Conservation (phyloP, 2,888 invertebrate species). For the Mesoligia furuncula region DNA sequence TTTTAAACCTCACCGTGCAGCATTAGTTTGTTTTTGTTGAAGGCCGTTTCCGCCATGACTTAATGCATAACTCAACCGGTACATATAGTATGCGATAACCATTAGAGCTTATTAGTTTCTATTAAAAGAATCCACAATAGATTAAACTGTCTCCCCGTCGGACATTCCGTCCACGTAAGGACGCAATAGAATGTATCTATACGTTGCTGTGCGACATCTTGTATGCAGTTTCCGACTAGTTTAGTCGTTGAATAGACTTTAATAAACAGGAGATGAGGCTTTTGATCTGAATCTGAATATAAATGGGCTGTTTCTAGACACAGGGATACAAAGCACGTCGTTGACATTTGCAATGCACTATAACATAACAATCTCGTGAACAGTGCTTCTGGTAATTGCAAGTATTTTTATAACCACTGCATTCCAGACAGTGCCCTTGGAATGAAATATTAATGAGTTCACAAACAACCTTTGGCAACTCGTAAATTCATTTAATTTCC, state of each 20-base stretch:
- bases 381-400: slow-evolving; percentile 49
- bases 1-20: slow-evolving; percentile 81
- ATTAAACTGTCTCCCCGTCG: slow-evolving; percentile 62
- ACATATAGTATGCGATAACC: slow-evolving; percentile 65
- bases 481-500: slow-evolving; percentile 58
- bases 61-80: slow-evolving; percentile 73
- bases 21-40: slow-evolving; percentile 84
- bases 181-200: slow-evolving; percentile 60
- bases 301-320: slow-evolving; percentile 60
- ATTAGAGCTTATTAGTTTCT: slow-evolving; percentile 71
- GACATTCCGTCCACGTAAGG: slow-evolving; percentile 61
- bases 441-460: slow-evolving; percentile 70
- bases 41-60: slow-evolving; percentile 81
- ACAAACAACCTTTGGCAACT: slow-evolving; percentile 66
- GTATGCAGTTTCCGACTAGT: slow-evolving; percentile 69
- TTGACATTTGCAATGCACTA: slow-evolving; percentile 58
- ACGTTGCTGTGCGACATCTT: slow-evolving; percentile 61
- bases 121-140: slow-evolving; percentile 64
- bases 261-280: slow-evolving; percentile 73
- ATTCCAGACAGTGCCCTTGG: slow-evolving; percentile 64
- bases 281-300: slow-evolving; percentile 75
- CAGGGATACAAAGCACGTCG: slow-evolving; percentile 49
- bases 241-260: slow-evolving; percentile 70
- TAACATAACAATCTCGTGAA: slow-evolving; percentile 50
- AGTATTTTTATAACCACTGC: slow-evolving; percentile 59